Evolutionary conservation across 2,888 invertebrate species (phyloP).

Genomic region (Apotomis capreana): DNA sequence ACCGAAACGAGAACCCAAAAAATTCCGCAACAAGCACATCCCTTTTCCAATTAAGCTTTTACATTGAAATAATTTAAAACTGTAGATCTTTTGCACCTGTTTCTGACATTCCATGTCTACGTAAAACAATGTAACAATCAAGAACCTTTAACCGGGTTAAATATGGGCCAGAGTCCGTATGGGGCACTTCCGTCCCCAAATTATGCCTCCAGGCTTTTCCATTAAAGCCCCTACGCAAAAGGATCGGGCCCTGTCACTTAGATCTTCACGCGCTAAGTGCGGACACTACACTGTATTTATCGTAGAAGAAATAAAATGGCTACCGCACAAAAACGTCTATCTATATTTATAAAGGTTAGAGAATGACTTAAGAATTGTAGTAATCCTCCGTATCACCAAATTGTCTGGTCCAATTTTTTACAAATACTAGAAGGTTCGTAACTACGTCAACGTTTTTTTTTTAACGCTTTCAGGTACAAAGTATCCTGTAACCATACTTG

Average conservation of each 20-base stretch:
- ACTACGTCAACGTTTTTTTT: too few relatives aligned
- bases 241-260: not conserved
- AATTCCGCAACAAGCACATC: too few relatives aligned
- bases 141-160: not conserved
- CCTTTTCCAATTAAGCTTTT: too few relatives aligned
- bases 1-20: too few relatives aligned
- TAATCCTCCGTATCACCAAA: too few relatives aligned
- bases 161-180: not conserved
- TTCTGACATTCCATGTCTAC: not conserved
- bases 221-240: not conserved
- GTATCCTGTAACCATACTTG: too few relatives aligned
- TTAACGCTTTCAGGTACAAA: too few relatives aligned
- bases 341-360: too few relatives aligned
- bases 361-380: too few relatives aligned
- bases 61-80: not conserved
- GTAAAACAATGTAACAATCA: constrained; percentile 5
- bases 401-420: too few relatives aligned
- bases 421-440: too few relatives aligned
- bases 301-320: not conserved
- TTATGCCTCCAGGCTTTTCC: not conserved
- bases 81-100: not conserved
- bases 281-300: not conserved
- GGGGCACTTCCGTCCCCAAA: not conserved
- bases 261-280: not conserved
- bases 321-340: not conserved